Percentiles rank a stretch among this genome's conserved stretches.
These are phyloP conservation scores for Pectinophora gossypiella DNA, from an alignment of 1,140 invertebrate species.

Conservation along the genomic window DNA sequence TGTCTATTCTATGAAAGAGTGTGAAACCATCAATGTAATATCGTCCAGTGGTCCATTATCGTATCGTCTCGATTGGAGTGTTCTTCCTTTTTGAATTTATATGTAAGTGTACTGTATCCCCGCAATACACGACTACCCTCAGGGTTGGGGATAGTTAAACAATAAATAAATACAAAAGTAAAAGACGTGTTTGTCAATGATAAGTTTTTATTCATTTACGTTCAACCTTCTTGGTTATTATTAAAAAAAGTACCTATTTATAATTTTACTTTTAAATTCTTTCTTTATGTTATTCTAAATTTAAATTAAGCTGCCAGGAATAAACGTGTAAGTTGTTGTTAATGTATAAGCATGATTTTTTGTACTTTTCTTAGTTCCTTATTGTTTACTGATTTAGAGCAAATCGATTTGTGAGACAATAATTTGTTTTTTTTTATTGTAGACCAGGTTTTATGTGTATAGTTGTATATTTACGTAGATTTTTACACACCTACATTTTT, in stretches of 20 bases:
- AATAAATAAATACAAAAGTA: slow-evolving; percentile 57
- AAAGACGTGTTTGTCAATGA: slow-evolving; percentile 14
- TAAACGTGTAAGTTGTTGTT: slow-evolving; percentile 35
- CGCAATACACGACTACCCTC: slow-evolving; percentile 49
- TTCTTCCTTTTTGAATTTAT: slow-evolving; percentile 69
- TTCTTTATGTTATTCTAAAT: too few species aligned
- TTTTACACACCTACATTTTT: too few species aligned
- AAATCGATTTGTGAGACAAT: too few species aligned
- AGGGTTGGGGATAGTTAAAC: slow-evolving; percentile 57
- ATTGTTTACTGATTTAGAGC: too few species aligned
- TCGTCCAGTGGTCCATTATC: slow-evolving; percentile 20
- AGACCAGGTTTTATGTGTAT: too few species aligned
- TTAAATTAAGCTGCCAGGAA: slow-evolving; percentile 39
- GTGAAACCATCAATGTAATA: too few species aligned
- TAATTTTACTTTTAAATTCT: not conserved
- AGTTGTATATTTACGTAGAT: too few species aligned
- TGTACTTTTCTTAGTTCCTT: too few species aligned
- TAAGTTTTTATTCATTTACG: not conserved
- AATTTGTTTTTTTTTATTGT: too few species aligned
- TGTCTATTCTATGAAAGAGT: too few species aligned
- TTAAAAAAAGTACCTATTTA: not conserved
- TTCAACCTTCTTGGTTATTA: not conserved
- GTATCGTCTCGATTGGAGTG: slow-evolving; percentile 60
- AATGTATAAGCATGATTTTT: slow-evolving; percentile 8
- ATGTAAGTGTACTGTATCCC: slow-evolving; percentile 59